phyloP scores from a whole-genome alignment of 2,888 invertebrate genomes.

The Meteorus colon region DNA sequence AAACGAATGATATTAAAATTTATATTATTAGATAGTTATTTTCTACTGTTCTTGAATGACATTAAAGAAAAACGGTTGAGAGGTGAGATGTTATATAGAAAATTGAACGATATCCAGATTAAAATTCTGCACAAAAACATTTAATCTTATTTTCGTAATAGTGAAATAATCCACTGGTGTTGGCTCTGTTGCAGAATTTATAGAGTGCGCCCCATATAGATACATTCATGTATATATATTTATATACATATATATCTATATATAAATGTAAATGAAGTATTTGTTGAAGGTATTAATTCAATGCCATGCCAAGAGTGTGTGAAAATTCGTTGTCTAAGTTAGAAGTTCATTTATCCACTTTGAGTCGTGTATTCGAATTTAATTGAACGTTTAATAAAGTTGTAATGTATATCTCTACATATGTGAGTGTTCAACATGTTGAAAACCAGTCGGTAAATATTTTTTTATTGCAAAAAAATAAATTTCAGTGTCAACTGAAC shows the following conservation, averaged over 20 bases:
- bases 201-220: background rate
- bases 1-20: background rate
- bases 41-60: slow-evolving; percentile 8
- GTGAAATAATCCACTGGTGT: background rate
- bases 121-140: slow-evolving; percentile 46
- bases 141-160: background rate
- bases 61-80: background rate
- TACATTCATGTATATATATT: background rate
- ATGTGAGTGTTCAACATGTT: too few species aligned
- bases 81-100: slow-evolving; percentile 20
- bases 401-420: too few species aligned
- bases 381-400: too few species aligned
- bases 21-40: slow-evolving; percentile 8
- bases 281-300: background rate
- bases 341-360: background rate
- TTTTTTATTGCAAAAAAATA: too few species aligned
- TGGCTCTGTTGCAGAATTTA: slow-evolving; percentile 22
- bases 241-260: background rate
- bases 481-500: too few species aligned
- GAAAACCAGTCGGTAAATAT: too few species aligned
- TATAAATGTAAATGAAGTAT: background rate
- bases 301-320: background rate
- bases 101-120: slow-evolving; percentile 57
- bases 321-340: background rate
- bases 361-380: too few species aligned